Evolutionary conservation across 2,797 vertebrate species (phyloP).

Genomic region (Limosa lapponica): DNA sequence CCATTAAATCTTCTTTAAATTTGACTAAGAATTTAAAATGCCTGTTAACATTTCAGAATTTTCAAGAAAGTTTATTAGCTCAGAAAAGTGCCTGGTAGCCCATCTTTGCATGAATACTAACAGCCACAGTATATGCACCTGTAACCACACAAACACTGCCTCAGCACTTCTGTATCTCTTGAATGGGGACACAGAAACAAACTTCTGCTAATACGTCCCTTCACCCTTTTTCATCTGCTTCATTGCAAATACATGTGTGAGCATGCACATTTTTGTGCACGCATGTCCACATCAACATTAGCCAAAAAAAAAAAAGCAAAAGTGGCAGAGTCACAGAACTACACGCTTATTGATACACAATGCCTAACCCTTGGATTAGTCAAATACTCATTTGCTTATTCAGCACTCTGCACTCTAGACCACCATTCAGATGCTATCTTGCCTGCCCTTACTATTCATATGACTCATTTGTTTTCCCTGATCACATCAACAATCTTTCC

Average conservation of each 20-base stretch:
- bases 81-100: neutral
- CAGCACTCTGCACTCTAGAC: neutral
- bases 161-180: neutral
- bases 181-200: neutral
- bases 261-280: neutral
- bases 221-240: neutral
- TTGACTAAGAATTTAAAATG: neutral
- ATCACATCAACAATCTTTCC: neutral
- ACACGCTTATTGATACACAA: neutral
- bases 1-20: neutral
- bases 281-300: neutral
- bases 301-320: neutral
- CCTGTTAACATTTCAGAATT: neutral
- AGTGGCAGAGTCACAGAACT: neutral
- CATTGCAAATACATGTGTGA: accelerated
- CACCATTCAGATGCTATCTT: neutral
- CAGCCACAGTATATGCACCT: neutral
- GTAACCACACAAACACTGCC: neutral
- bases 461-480: neutral
- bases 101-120: neutral
- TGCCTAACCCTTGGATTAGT: neutral
- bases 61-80: neutral
- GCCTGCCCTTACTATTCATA: neutral
- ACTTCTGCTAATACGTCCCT: neutral
- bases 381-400: neutral